Conservation (phyloP, 2,888 invertebrate genomes). For the Drosophila nigricruria region DNA sequence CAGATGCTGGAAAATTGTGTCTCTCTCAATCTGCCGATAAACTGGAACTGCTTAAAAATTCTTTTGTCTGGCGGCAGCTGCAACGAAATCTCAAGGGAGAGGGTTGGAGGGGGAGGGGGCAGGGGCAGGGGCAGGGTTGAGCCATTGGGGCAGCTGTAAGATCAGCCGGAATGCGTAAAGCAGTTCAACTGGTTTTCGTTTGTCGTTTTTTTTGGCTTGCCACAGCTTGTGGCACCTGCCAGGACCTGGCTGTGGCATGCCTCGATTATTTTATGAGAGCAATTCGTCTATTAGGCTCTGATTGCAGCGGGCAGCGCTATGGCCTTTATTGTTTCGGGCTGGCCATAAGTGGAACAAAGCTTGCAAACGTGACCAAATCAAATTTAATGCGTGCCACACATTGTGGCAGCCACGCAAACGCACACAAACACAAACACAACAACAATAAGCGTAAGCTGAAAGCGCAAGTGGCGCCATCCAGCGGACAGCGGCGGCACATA, state of each 20-base stretch:
- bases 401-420: neutral
- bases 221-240: conserved; percentile 30
- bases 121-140: neutral
- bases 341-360: conserved; percentile 85
- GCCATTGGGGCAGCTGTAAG: conserved; percentile 3
- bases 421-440: conserved; percentile 2
- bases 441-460: neutral
- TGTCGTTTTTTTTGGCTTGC: neutral
- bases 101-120: too few species aligned
- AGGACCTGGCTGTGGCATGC: neutral
- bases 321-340: conserved; percentile 39
- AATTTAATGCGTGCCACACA: conserved; percentile 79
- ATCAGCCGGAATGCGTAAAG: conserved; percentile 43
- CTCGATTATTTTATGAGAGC: conserved; percentile 75
- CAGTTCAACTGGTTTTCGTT: conserved; percentile 57
- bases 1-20: conserved; percentile 50
- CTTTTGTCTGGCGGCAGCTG: conserved; percentile 59
- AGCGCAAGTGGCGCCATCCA: conserved; percentile 45
- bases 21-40: conserved; percentile 70
- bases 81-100: conserved; percentile 5
- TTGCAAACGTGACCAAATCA: conserved; percentile 84
- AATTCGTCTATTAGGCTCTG: conserved; percentile 67
- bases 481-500: conserved; percentile 24
- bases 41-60: conserved; percentile 74
- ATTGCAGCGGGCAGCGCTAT: conserved; percentile 58